Evolutionary conservation across 2,797 vertebrate species (phyloP).

Genomic region (Brachymystax lenok): DNA sequence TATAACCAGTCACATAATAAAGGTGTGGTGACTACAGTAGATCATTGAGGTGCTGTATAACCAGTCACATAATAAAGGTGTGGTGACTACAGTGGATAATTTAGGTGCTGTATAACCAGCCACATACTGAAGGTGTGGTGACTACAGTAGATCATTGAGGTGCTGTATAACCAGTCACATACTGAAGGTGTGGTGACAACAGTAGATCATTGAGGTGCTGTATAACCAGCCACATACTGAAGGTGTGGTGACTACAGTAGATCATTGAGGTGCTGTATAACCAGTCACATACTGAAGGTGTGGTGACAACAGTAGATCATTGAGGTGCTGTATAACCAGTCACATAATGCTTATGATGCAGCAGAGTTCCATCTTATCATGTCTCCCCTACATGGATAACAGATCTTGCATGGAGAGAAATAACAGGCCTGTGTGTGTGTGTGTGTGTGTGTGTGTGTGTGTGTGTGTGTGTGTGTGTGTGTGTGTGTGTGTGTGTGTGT

Average conservation of each 20-base stretch:
- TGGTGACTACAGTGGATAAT: neutral
- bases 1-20: neutral
- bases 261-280: neutral
- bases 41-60: neutral
- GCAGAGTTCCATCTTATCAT: neutral
- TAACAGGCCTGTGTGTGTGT: neutral
- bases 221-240: neutral
- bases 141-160: neutral
- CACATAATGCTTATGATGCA: no score
- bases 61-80: neutral
- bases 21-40: neutral
- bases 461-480: neutral
- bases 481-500: neutral
- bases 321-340: neutral
- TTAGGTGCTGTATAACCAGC: neutral
- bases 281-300: neutral
- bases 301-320: neutral
- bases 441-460: conserved; percentile 6
- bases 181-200: neutral
- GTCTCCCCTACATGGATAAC: neutral
- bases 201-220: no score
- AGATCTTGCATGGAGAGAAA: neutral
- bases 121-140: neutral
- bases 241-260: neutral
- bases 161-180: neutral